A percentile compares a stretch with the other conserved stretches of the same genome.
These are phyloP conservation scores for Hetaerina americana DNA, from an alignment of 1,140 invertebrate genomes.

Conservation along the genomic window DNA sequence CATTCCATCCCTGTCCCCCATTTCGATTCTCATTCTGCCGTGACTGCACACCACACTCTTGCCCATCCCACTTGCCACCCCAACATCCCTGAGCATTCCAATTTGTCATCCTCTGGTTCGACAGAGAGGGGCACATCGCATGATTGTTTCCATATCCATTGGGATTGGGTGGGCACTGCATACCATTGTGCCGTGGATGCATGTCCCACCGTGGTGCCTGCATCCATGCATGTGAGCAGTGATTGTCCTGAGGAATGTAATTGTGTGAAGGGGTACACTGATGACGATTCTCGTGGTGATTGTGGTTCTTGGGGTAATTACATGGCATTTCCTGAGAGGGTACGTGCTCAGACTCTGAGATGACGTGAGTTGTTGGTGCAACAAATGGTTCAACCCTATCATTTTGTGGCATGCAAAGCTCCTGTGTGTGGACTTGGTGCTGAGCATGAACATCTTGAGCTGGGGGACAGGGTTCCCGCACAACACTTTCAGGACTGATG, in stretches of 20 bases:
- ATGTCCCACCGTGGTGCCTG: not conserved
- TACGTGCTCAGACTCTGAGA: not conserved
- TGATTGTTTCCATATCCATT: not conserved
- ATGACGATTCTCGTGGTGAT: not conserved
- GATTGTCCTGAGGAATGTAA: not conserved
- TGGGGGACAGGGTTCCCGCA: not conserved
- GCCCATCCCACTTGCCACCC: not conserved
- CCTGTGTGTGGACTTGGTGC: not conserved
- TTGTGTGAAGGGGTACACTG: not conserved
- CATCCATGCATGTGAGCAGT: slow-evolving; percentile 2
- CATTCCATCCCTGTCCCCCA: not conserved
- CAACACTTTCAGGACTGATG: too few relatives aligned
- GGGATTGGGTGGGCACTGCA: not conserved
- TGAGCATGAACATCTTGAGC: not conserved
- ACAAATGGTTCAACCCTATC: not conserved
- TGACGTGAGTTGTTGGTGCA: not conserved
- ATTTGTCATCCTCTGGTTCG: not conserved
- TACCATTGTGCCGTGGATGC: not conserved
- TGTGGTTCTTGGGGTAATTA: not conserved
- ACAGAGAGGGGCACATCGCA: not conserved
- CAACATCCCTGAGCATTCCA: not conserved
- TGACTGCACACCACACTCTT: not conserved
- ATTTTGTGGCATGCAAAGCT: not conserved
- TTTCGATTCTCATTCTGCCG: not conserved
- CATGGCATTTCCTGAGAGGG: not conserved